These are phyloP conservation scores for Myiotriccus ornatus DNA, from an alignment of 2,797 vertebrate genomes.

Conservation along the genomic window DNA sequence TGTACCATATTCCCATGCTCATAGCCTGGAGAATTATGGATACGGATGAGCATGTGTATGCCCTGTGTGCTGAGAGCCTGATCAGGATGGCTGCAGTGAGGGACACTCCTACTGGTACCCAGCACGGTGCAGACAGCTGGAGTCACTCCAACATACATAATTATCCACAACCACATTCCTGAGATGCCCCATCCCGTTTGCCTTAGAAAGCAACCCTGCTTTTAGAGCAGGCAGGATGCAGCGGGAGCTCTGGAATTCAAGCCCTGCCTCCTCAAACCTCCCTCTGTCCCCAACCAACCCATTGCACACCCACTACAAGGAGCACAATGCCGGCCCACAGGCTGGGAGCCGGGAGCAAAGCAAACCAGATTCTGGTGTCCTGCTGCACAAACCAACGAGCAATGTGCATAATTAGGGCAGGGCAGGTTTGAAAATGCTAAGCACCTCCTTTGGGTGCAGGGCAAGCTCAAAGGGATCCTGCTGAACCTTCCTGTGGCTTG, in stretches of 20 bases:
- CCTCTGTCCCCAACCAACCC: not conserved
- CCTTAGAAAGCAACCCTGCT: not conserved
- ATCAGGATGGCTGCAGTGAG: not conserved
- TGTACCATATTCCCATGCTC: not conserved
- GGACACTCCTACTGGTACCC: not conserved
- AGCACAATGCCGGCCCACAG: not conserved
- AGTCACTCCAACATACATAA: not conserved
- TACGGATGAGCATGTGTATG: too few relatives aligned
- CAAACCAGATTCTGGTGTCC: not conserved
- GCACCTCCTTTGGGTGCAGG: not conserved
- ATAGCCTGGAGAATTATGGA: not conserved
- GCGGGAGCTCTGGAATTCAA: not conserved
- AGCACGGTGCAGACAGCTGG: not conserved
- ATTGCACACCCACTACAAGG: accelerated
- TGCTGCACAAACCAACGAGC: not conserved
- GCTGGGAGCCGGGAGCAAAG: not conserved
- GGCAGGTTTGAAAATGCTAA: not conserved
- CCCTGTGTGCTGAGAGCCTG: not conserved
- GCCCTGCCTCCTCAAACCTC: not conserved
- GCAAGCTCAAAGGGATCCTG: not conserved
- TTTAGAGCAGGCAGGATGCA: not conserved
- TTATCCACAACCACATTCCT: not conserved
- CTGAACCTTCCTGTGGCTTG: not conserved
- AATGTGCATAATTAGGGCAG: constrained; percentile 15
- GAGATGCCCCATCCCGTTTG: not conserved